Conservation (phyloP, 23 tunicate genomes). For the Diplosoma virens region DNA sequence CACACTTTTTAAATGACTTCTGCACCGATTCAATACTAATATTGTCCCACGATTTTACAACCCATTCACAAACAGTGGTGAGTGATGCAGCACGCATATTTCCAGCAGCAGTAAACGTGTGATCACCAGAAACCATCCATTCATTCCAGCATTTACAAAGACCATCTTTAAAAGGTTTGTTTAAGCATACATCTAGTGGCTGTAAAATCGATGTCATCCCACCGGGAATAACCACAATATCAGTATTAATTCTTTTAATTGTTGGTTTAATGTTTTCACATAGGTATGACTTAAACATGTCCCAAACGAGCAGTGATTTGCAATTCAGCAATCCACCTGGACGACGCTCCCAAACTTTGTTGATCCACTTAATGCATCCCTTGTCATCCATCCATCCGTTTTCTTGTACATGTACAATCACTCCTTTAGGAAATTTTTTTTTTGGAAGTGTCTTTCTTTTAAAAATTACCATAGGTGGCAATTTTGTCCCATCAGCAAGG, state of each 20-base stretch:
- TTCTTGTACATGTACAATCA: not conserved
- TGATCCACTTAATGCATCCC: no score
- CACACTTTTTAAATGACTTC: slow-evolving; percentile 26
- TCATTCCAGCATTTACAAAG: slow-evolving; percentile 22
- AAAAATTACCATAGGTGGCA: slow-evolving; percentile 5
- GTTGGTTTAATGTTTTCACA: slow-evolving; percentile 3
- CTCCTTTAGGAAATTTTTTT: slow-evolving; percentile 1
- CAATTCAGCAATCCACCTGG: slow-evolving; percentile 1
- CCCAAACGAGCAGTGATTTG: slow-evolving; percentile 11
- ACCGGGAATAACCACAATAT: slow-evolving; percentile 30
- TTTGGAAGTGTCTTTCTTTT: slow-evolving; percentile 3
- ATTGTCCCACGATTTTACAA: not conserved
- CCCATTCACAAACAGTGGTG: slow-evolving; percentile 26
- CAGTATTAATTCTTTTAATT: slow-evolving; percentile 1
- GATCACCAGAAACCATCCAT: slow-evolving; percentile 31
- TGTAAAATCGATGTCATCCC: slow-evolving; percentile 32
- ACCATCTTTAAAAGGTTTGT: slow-evolving; percentile 25
- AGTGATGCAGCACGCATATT: slow-evolving; percentile 30
- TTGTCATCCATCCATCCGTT: slow-evolving; percentile 7
- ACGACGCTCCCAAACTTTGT: no score
- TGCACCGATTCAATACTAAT: slow-evolving; percentile 20
- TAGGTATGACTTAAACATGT: slow-evolving; percentile 15
- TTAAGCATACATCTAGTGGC: slow-evolving; percentile 26
- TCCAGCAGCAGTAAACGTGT: slow-evolving; percentile 19
- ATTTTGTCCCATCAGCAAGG: slow-evolving; percentile 20